Conservation (phyloP, 2,888 invertebrate species). For the Heteromyza rotundicornis region DNA sequence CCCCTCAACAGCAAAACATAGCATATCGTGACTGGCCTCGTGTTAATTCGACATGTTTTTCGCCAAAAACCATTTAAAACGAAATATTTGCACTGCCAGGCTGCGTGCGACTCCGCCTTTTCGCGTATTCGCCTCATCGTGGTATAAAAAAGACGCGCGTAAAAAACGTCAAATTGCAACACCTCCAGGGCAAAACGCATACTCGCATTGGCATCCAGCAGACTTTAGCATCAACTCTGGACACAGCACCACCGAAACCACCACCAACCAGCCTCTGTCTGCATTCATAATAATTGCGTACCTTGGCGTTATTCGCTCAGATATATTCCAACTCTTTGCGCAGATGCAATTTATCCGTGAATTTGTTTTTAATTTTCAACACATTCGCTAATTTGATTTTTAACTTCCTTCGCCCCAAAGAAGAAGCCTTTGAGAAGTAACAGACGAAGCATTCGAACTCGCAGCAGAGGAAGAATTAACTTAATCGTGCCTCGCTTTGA, state of each 20-base stretch:
- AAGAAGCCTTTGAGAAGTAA: conserved; percentile 24
- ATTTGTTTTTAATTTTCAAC: conserved; percentile 64
- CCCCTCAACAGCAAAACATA: too few relatives aligned
- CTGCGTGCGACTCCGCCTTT: conserved; percentile 34
- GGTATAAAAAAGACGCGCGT: conserved; percentile 50
- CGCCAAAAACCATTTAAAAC: conserved; percentile 51
- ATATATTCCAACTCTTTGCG: conserved; percentile 20
- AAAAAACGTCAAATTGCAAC: conserved; percentile 60
- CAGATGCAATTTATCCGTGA: conserved; percentile 62
- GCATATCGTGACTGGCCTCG: conserved; percentile 38
- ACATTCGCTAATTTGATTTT: conserved; percentile 64
- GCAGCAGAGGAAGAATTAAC: conserved; percentile 28
- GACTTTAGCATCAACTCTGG: conserved; percentile 4
- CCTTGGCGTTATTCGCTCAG: too few relatives aligned
- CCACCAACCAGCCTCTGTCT: conserved; percentile 24
- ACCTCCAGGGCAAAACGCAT: conserved; percentile 50
- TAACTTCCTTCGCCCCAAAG: too few relatives aligned
- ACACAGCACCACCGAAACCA: too few relatives aligned
- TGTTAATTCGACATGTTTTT: conserved; percentile 60
- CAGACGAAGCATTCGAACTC: conserved; percentile 24
- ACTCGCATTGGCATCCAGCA: background rate
- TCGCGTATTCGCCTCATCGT: conserved; percentile 24
- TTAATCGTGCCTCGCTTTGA: conserved; percentile 29
- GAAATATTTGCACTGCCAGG: conserved; percentile 55
- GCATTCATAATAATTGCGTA: conserved; percentile 57